A percentile compares a stretch with the other conserved stretches of the same genome.
phyloP scores from a whole-genome alignment of 2,113 vertebrate species.

The Limnothrissa miodon region DNA sequence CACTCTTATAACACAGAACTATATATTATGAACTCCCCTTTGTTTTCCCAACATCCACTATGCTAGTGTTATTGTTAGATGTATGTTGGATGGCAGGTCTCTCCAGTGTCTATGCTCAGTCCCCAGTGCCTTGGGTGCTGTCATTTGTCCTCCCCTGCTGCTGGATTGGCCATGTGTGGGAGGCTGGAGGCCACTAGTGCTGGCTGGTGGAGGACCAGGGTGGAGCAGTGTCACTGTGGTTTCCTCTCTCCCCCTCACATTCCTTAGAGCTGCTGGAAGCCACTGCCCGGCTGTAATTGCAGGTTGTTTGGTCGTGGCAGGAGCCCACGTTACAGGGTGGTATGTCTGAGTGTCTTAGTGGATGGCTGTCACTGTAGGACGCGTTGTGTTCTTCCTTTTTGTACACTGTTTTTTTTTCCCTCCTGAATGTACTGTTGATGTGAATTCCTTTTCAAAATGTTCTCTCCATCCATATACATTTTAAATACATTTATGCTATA shows the following conservation, averaged over 20 bases:
- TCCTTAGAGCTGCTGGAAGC: conserved; percentile 3
- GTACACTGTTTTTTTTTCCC: background rate
- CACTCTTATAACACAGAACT: no score
- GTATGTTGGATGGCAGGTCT: background rate
- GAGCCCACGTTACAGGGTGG: background rate
- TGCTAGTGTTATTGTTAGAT: background rate
- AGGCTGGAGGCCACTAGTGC: background rate
- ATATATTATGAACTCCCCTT: no score
- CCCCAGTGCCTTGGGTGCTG: background rate
- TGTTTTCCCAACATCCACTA: background rate
- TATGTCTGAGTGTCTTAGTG: background rate
- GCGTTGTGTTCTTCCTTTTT: background rate
- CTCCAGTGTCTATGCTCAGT: background rate
- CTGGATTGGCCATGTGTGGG: background rate
- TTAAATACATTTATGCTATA: no score
- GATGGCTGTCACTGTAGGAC: background rate
- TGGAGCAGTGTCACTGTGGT: background rate
- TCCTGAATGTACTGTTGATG: background rate
- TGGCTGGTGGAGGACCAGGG: background rate
- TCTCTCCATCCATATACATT: no score
- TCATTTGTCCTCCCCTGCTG: background rate
- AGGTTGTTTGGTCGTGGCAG: background rate
- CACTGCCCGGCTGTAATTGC: background rate
- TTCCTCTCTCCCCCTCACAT: conserved; percentile 10
- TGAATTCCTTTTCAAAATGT: background rate